These are phyloP conservation scores for Protobothrops flavoviridis DNA, from an alignment of 2,113 vertebrate species.

Conservation along the genomic window DNA sequence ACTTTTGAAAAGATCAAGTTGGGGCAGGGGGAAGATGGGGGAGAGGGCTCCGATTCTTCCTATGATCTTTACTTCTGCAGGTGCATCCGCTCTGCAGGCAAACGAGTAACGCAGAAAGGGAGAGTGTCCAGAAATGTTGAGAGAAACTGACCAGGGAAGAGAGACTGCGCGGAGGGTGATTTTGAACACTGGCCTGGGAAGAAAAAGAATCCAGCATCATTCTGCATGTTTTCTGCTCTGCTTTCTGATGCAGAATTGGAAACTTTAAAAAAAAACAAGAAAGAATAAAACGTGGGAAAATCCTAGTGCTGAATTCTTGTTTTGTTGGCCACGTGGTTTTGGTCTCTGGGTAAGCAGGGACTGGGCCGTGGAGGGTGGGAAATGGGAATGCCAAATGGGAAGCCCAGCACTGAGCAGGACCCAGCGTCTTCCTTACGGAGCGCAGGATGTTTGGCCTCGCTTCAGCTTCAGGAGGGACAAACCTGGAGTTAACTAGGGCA, in stretches of 20 bases:
- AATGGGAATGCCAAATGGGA: too few relatives aligned
- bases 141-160: background rate
- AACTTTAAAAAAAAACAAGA: too few relatives aligned
- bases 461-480: background rate
- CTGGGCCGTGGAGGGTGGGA: background rate
- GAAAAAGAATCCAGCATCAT: background rate
- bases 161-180: background rate
- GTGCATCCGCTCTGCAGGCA: background rate
- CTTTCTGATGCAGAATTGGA: too few relatives aligned
- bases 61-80: background rate
- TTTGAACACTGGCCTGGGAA: background rate
- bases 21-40: too few relatives aligned
- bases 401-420: too few relatives aligned
- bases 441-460: too few relatives aligned
- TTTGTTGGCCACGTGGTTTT: too few relatives aligned
- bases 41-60: background rate
- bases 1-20: background rate
- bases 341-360: background rate
- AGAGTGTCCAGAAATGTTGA: background rate
- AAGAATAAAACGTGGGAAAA: too few relatives aligned
- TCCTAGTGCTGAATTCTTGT: too few relatives aligned
- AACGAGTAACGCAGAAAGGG: background rate
- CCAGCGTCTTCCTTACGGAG: too few relatives aligned
- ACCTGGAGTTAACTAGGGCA: background rate
- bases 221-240: too few relatives aligned